These are phyloP conservation scores for Erynnis tages DNA, from an alignment of 2,888 invertebrate species.

Conservation along the genomic window DNA sequence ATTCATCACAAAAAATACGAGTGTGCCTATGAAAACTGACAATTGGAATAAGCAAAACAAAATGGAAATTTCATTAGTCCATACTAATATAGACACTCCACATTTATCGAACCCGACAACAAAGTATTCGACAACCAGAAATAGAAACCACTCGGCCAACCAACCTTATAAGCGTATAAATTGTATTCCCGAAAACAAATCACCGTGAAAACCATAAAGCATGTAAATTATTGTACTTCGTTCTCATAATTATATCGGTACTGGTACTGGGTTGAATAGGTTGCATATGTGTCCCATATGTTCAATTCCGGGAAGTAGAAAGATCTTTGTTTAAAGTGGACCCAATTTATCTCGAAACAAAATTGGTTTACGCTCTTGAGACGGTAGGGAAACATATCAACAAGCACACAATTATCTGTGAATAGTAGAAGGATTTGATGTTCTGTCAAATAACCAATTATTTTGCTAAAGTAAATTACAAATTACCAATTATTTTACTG, in stretches of 20 bases:
- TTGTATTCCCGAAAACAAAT: not conserved
- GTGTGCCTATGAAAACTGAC: no score
- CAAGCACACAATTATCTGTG: no score
- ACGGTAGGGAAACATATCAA: no score
- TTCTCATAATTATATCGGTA: not conserved
- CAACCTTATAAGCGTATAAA: not conserved
- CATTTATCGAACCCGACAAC: slow-evolving; percentile 1
- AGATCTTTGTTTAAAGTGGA: not conserved
- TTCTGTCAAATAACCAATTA: no score
- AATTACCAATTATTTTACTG: no score
- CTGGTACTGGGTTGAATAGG: not conserved
- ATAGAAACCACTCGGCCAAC: not conserved
- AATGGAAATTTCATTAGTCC: not conserved
- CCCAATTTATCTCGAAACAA: not conserved
- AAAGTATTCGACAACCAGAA: slow-evolving; percentile 1
- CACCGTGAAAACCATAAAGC: not conserved
- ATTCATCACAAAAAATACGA: no score
- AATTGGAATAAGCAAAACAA: not conserved
- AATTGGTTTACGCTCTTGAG: not conserved
- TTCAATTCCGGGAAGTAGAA: not conserved
- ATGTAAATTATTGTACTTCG: not conserved
- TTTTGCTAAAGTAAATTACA: no score
- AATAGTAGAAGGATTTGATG: no score
- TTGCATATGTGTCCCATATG: not conserved
- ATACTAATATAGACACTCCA: slow-evolving; percentile 5